phyloP scores from a whole-genome alignment of 2,113 vertebrate species.

The Casuarius casuarius region DNA sequence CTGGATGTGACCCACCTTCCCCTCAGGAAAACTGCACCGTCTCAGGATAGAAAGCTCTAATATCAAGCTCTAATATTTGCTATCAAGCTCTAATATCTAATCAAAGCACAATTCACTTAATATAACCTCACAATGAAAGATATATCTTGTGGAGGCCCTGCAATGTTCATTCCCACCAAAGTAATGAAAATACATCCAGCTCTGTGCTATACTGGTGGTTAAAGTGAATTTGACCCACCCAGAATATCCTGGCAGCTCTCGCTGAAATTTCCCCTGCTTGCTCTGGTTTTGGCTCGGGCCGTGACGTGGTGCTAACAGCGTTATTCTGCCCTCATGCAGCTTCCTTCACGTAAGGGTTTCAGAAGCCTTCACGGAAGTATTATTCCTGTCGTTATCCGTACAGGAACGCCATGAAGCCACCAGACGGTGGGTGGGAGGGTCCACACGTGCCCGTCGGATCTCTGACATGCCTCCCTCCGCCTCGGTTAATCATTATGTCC shows the following conservation, averaged over 20 bases:
- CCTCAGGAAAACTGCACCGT: too few species aligned
- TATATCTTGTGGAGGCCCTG: neutral
- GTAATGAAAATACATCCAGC: neutral
- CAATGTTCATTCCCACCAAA: neutral
- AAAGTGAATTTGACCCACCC: neutral
- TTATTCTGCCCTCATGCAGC: neutral
- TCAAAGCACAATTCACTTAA: neutral
- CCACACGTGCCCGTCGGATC: rapidly evolving
- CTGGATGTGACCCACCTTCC: too few species aligned
- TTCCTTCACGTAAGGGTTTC: neutral
- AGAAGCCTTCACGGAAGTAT: neutral
- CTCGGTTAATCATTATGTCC: neutral
- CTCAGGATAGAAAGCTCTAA: neutral
- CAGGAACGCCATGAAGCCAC: neutral
- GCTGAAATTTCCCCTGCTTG: neutral
- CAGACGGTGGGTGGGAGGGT: neutral
- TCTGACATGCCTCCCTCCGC: neutral
- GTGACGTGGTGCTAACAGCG: too few species aligned
- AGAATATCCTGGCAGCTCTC: neutral
- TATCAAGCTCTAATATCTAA: neutral
- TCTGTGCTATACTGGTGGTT: neutral
- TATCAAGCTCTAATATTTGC: too few species aligned
- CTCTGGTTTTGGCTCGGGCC: neutral
- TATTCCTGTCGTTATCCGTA: neutral
- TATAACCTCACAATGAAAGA: neutral